A percentile compares a stretch with the other conserved stretches of the same genome.
Evolutionary conservation across 2,888 invertebrate genomes (phyloP).

Genomic region (Labia minor): DNA sequence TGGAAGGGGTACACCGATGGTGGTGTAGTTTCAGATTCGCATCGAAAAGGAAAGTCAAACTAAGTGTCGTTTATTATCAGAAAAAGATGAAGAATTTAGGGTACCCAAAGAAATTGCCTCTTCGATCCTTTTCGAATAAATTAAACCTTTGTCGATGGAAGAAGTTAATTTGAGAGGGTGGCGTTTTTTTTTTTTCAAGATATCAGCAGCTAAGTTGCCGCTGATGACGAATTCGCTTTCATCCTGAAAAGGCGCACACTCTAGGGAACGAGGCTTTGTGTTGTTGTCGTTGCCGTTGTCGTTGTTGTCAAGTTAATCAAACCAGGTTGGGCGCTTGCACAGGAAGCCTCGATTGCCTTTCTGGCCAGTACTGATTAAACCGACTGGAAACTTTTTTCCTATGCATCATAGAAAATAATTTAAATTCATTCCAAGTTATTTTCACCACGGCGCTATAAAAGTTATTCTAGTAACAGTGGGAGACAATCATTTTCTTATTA

Average conservation of each 20-base stretch:
- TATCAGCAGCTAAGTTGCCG: not conserved
- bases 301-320: not conserved
- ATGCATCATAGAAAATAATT: no score
- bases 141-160: conserved; percentile 27
- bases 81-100: not conserved
- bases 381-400: no score
- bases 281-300: not conserved
- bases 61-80: not conserved
- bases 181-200: conserved; percentile 1
- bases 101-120: not conserved
- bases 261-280: not conserved
- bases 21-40: not conserved
- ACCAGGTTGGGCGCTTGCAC: no score
- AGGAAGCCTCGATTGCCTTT: not conserved
- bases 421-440: no score
- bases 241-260: not conserved
- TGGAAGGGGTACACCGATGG: no score
- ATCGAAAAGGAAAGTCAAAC: not conserved
- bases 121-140: conserved; percentile 25
- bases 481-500: no score
- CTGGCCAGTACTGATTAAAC: no score
- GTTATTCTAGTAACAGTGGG: no score
- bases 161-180: conserved; percentile 28
- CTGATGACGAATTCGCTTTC: not conserved
- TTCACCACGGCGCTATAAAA: no score